These are phyloP conservation scores for Neostethus bicornis DNA, from an alignment of 2,797 vertebrate species.

Conservation along the genomic window DNA sequence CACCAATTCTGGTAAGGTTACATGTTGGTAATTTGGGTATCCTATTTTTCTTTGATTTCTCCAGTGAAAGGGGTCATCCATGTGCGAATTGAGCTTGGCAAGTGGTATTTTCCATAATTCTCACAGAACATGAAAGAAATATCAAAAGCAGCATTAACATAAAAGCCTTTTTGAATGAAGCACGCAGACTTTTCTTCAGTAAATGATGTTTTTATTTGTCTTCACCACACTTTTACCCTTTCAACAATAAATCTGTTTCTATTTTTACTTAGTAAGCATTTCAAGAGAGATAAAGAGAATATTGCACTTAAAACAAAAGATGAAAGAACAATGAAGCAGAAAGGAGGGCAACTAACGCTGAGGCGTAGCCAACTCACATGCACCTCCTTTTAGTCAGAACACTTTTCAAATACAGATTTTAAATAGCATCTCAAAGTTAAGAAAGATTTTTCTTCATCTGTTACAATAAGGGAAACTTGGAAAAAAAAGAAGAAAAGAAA, in stretches of 20 bases:
- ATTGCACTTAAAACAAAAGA: constrained; percentile 82
- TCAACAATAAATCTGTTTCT: constrained; percentile 79
- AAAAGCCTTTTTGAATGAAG: background rate
- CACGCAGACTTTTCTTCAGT: constrained; percentile 45
- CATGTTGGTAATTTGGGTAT: no score
- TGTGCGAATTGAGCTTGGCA: no score
- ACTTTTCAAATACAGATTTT: constrained; percentile 75
- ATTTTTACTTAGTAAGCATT: constrained; percentile 66
- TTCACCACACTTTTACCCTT: constrained; percentile 76
- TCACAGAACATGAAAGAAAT: no score
- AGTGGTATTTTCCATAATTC: no score
- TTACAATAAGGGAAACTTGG: constrained; percentile 82
- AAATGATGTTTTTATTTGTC: constrained; percentile 81
- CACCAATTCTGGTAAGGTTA: no score
- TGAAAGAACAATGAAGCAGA: constrained; percentile 66
- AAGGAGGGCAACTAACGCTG: constrained; percentile 58
- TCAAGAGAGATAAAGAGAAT: constrained; percentile 79
- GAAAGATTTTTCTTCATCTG: constrained; percentile 76
- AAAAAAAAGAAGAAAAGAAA: no score
- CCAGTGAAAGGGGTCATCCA: no score
- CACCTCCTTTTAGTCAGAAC: constrained; percentile 79
- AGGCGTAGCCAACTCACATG: constrained; percentile 76
- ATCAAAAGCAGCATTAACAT: no score
- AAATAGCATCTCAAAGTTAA: constrained; percentile 68
- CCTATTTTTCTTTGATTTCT: no score